Evolutionary conservation across 2,113 vertebrate species (phyloP).

Genomic region (Grammomys surdaster): DNA sequence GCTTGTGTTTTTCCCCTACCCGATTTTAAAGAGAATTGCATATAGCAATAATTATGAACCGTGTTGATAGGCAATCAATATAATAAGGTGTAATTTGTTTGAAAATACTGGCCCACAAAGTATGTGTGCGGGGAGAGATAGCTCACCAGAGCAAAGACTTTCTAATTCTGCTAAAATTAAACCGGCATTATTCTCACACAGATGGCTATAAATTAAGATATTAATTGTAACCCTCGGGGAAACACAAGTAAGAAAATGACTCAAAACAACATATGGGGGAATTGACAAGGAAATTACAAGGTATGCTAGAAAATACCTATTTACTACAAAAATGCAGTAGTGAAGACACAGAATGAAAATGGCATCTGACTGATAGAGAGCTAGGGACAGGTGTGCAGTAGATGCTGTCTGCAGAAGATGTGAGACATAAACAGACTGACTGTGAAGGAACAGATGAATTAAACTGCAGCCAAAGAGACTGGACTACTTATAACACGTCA

Average conservation of each 20-base stretch:
- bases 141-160: not conserved
- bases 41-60: not conserved
- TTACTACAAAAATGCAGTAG: not conserved
- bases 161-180: not conserved
- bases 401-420: rapidly evolving
- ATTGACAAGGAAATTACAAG: not conserved
- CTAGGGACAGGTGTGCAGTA: rapidly evolving
- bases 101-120: not conserved
- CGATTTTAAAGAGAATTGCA: not conserved
- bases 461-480: rapidly evolving
- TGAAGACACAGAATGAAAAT: not conserved
- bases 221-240: not conserved
- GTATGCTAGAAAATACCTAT: not conserved
- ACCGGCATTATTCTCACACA: not conserved
- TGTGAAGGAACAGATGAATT: rapidly evolving
- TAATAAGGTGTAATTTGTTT: not conserved
- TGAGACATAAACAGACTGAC: rapidly evolving
- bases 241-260: not conserved
- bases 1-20: not conserved
- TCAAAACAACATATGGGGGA: not conserved
- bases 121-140: not conserved
- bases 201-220: not conserved
- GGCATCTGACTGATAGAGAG: rapidly evolving
- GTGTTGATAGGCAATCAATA: not conserved
- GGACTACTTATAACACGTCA: rapidly evolving